phyloP scores from a whole-genome alignment of 2,113 vertebrate genomes.

The Helogale parvula region DNA sequence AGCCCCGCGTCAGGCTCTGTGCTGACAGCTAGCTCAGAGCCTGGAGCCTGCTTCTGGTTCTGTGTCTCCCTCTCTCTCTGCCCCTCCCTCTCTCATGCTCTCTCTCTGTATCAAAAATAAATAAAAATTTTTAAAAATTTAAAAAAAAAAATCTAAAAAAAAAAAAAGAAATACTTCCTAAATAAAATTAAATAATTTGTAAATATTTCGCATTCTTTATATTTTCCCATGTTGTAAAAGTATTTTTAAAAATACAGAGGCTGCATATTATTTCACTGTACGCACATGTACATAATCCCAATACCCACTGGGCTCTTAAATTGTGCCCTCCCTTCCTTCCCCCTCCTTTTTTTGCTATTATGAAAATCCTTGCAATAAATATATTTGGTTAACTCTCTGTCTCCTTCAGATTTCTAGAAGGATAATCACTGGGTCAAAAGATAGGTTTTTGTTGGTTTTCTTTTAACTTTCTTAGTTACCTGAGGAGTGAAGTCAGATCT shows the following conservation, averaged over 20 bases:
- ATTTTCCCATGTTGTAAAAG: not conserved
- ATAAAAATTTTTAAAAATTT: too few relatives aligned
- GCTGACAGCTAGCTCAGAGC: too few relatives aligned
- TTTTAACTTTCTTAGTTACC: not conserved
- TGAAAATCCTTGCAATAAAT: not conserved
- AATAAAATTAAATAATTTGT: not conserved
- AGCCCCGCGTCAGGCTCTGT: too few relatives aligned
- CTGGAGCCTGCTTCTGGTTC: too few relatives aligned
- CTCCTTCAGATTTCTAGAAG: not conserved
- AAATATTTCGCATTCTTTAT: constrained; percentile 19
- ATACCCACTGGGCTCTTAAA: not conserved
- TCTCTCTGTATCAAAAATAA: too few relatives aligned
- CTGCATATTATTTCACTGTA: not conserved
- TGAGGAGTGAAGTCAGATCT: not conserved
- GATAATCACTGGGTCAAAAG: not conserved
- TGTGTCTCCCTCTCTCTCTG: too few relatives aligned
- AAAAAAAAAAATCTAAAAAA: too few relatives aligned
- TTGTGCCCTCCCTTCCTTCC: too few relatives aligned
- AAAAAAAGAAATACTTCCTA: not conserved
- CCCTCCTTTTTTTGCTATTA: not conserved
- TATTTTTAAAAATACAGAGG: not conserved
- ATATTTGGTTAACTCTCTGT: not conserved
- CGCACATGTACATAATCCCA: not conserved
- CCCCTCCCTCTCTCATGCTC: too few relatives aligned
- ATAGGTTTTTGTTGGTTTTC: not conserved